Evolutionary conservation across 2,888 invertebrate genomes (phyloP).

Genomic region (Diarsia rubi): DNA sequence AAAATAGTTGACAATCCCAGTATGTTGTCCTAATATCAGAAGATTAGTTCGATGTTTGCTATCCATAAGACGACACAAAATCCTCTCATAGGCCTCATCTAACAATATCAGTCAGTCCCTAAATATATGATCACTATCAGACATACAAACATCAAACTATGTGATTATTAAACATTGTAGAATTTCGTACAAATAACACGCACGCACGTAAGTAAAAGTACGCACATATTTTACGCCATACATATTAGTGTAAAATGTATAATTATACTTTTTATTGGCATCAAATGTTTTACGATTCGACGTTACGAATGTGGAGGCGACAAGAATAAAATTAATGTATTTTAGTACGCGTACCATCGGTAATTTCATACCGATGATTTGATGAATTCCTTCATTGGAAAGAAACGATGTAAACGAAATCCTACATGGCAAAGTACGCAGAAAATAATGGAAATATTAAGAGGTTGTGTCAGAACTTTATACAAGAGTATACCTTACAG

Average conservation of each 20-base stretch:
- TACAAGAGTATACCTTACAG: no score
- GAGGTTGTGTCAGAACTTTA: not conserved
- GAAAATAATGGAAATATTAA: not conserved
- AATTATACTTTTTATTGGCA: constrained; percentile 53
- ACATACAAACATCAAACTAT: not conserved
- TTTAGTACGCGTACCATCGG: constrained; percentile 38
- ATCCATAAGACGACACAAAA: not conserved
- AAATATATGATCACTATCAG: not conserved
- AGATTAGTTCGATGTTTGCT: not conserved
- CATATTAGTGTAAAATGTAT: constrained; percentile 34
- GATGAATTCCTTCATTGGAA: not conserved
- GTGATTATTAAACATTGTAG: not conserved
- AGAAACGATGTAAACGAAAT: not conserved
- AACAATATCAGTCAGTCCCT: no score
- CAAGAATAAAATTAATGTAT: constrained; percentile 55
- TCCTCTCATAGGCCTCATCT: not conserved
- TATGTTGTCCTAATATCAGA: not conserved
- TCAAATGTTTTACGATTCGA: constrained; percentile 53
- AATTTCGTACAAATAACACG: constrained; percentile 30
- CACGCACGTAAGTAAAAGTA: constrained; percentile 27
- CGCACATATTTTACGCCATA: constrained; percentile 27
- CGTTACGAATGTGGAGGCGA: constrained; percentile 17
- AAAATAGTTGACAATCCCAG: not conserved
- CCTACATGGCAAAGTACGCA: not conserved
- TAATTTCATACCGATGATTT: constrained; percentile 17